Base-by-base conservation (phyloP, 2,113 vertebrate genomes). In the Dunckerocampus dactyliophorus region DNA sequence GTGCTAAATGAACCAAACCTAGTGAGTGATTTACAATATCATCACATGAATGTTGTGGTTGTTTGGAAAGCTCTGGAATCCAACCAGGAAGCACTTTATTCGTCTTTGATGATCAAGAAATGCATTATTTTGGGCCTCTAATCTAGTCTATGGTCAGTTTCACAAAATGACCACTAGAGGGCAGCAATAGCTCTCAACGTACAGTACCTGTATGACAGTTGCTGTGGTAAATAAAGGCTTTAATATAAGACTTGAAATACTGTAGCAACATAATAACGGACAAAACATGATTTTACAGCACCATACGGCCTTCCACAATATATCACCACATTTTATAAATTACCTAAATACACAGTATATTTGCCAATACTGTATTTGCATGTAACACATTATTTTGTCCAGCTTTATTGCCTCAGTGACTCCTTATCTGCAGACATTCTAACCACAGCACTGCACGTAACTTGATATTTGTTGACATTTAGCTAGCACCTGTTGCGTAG, bases 131-230 rank as follows among this genome's bases (percentile, higher is more conserved):
- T 42, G 2, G 28, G 22, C 20, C 15, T 21, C 17, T 6, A 45
- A 9, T 39, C 12, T 1, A 46, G 17, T 67, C 31, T 22, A 39
- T 24, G 20, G 13, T 74, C 60, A 65, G 22, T 78, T 74, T 67
- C 39, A 69, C 28, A 59, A n/a, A 67, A 7, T 63, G 19, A 74
- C 63, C 86, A 84, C 56, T 57, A 83, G 85, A 67, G 81, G 85
- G 86, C 84, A 85, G 81, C 71, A 85, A 43, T 71, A 63, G 85
- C 19, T 77, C 77, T 76, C 20, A 37, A 19, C 16, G n/a, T 5
- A 4, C 22, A 9, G 14, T 53, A 9, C 15, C 8, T 22, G 7
- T 6, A 55, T 8, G 14, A 21, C 20, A n/a, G 15, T 1, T 9
- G 37, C 37, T n/a, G n/a, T n/a, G n/a, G n/a, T n/a, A n/a, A n/a